Evolutionary conservation across 2,113 vertebrate genomes (phyloP).

Genomic region (Gallinago media): DNA sequence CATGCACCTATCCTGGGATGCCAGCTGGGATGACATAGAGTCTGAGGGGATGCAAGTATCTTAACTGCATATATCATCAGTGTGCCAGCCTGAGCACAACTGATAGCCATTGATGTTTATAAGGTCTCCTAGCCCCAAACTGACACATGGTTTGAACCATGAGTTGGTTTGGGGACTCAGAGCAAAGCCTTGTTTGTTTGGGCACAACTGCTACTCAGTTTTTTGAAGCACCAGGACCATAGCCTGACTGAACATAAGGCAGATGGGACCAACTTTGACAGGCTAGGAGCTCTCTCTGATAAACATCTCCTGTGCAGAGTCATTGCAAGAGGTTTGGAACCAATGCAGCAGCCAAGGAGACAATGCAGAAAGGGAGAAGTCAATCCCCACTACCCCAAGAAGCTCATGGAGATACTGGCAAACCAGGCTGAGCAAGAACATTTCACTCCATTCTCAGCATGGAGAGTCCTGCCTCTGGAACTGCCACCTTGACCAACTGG

Average conservation of each 20-base stretch:
- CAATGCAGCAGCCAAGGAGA: not conserved
- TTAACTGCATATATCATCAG: not conserved
- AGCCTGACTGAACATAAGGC: not conserved
- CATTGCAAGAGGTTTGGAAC: not conserved
- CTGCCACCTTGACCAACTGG: not conserved
- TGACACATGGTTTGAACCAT: not conserved
- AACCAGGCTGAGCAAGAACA: not conserved
- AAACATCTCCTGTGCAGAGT: not conserved
- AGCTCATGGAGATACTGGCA: accelerated
- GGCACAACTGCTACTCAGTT: not conserved
- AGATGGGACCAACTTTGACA: not conserved
- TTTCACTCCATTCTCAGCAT: not conserved
- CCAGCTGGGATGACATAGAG: not conserved
- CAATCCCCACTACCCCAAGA: accelerated
- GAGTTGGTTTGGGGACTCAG: too few species aligned
- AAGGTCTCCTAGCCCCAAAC: not conserved
- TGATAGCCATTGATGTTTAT: too few species aligned
- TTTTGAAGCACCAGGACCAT: not conserved
- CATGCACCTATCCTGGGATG: accelerated
- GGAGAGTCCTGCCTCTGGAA: not conserved
- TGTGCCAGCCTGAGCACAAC: not conserved
- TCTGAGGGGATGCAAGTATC: not conserved
- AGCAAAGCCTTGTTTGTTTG: too few species aligned
- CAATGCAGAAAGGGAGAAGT: not conserved
- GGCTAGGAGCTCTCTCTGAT: not conserved